Evolutionary conservation across 2,797 vertebrate genomes (phyloP).

Genomic region (Gadopsis bispinosus): DNA sequence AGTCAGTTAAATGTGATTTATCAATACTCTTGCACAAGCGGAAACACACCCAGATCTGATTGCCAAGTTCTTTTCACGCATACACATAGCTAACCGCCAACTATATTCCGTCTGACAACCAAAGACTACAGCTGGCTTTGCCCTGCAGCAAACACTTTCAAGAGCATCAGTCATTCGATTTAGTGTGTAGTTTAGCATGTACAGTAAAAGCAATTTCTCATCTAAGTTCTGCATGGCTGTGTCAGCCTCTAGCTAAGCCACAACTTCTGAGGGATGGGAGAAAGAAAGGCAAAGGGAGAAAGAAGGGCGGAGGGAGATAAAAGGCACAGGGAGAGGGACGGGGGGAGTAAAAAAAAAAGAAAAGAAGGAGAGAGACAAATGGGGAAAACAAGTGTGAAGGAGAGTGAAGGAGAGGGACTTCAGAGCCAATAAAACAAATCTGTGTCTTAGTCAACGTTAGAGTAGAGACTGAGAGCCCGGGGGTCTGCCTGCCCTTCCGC

Average conservation of each 20-base stretch:
- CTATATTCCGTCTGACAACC: slow-evolving; percentile 71
- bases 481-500: slow-evolving; percentile 51
- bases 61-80: slow-evolving; percentile 55
- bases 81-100: slow-evolving; percentile 55
- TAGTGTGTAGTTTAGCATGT: slow-evolving; percentile 75
- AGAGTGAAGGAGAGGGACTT: slow-evolving; percentile 76
- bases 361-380: slow-evolving; percentile 63
- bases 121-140: slow-evolving; percentile 67
- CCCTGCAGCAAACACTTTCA: slow-evolving; percentile 72
- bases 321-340: slow-evolving; percentile 31
- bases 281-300: slow-evolving; percentile 48
- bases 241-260: slow-evolving; percentile 76
- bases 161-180: slow-evolving; percentile 75
- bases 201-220: slow-evolving; percentile 78
- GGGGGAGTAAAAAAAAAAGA: background rate
- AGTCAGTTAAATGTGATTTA: slow-evolving; percentile 83
- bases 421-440: slow-evolving; percentile 76
- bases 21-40: slow-evolving; percentile 69
- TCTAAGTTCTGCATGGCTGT: slow-evolving; percentile 72
- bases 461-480: slow-evolving; percentile 54
- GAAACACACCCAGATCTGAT: slow-evolving; percentile 65
- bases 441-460: slow-evolving; percentile 65
- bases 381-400: slow-evolving; percentile 77
- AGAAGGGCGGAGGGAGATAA: slow-evolving; percentile 49
- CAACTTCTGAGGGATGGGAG: slow-evolving; percentile 73